Evolutionary conservation across 2,888 invertebrate species (phyloP).

Genomic region (Calliscelio sp.): DNA sequence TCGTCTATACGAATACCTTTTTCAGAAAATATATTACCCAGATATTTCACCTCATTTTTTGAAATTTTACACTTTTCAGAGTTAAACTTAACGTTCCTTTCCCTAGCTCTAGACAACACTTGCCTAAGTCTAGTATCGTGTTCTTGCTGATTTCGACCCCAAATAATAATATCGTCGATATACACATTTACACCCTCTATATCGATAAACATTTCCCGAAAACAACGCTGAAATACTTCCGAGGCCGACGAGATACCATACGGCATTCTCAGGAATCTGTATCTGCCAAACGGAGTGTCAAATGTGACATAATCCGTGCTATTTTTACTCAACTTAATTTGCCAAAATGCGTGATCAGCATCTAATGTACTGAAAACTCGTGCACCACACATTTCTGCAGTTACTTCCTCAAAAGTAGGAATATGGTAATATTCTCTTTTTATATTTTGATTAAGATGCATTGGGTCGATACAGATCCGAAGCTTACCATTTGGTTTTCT

Average conservation of each 20-base stretch:
- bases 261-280: conserved; percentile 77
- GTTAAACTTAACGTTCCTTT: conserved; percentile 63
- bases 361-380: conserved; percentile 76
- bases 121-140: conserved; percentile 72
- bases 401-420: conserved; percentile 78
- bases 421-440: conserved; percentile 75
- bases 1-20: conserved; percentile 60
- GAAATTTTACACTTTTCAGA: conserved; percentile 44
- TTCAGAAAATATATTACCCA: conserved; percentile 64
- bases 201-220: conserved; percentile 17
- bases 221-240: conserved; percentile 23
- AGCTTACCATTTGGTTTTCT: conserved; percentile 64
- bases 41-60: conserved; percentile 48
- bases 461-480: conserved; percentile 74
- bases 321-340: conserved; percentile 72
- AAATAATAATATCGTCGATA: conserved; percentile 69
- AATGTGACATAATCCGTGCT: conserved; percentile 77
- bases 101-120: conserved; percentile 57
- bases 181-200: conserved; percentile 15
- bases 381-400: conserved; percentile 73
- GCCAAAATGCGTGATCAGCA: conserved; percentile 76
- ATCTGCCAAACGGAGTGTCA: conserved; percentile 78
- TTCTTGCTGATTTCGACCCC: conserved; percentile 71
- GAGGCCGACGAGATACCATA: conserved; percentile 77
- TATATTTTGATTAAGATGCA: conserved; percentile 77